phyloP scores from a whole-genome alignment of 2,888 invertebrate species.

The Pseudeuparius sepicola region DNA sequence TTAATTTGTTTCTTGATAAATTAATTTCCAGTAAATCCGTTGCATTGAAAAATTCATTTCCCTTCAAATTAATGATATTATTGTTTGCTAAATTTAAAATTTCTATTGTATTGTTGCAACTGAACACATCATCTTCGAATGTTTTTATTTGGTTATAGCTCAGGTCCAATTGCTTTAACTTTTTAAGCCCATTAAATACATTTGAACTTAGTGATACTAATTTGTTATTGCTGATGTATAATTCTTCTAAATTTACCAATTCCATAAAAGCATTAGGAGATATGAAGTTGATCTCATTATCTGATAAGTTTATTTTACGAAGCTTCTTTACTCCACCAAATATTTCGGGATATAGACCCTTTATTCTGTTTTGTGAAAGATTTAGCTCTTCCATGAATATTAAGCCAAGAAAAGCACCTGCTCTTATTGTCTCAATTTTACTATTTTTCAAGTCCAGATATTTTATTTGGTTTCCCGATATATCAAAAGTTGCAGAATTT shows the following conservation, averaged over 20 bases:
- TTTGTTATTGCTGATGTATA: constrained; percentile 30
- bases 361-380: constrained; percentile 32
- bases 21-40: constrained; percentile 28
- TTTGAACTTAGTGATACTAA: constrained; percentile 28
- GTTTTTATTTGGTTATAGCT: constrained; percentile 28
- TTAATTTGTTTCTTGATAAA: constrained; percentile 24
- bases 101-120: constrained; percentile 25
- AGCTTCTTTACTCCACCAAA: constrained; percentile 36
- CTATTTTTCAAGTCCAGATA: constrained; percentile 30
- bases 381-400: constrained; percentile 33
- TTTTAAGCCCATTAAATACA: constrained; percentile 31
- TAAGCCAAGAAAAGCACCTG: constrained; percentile 34
- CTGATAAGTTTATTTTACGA: constrained; percentile 29
- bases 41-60: constrained; percentile 29
- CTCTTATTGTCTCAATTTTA: constrained; percentile 29
- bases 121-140: constrained; percentile 24
- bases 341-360: constrained; percentile 31
- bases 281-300: constrained; percentile 33
- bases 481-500: constrained; percentile 34
- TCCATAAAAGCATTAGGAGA: constrained; percentile 33
- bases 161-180: constrained; percentile 31
- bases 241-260: constrained; percentile 27
- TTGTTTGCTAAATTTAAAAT: constrained; percentile 31
- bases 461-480: constrained; percentile 36
- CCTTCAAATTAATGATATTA: constrained; percentile 25